Evolutionary conservation across 2,797 vertebrate genomes (phyloP).

Genomic region (Arnoldichthys spilopterus): DNA sequence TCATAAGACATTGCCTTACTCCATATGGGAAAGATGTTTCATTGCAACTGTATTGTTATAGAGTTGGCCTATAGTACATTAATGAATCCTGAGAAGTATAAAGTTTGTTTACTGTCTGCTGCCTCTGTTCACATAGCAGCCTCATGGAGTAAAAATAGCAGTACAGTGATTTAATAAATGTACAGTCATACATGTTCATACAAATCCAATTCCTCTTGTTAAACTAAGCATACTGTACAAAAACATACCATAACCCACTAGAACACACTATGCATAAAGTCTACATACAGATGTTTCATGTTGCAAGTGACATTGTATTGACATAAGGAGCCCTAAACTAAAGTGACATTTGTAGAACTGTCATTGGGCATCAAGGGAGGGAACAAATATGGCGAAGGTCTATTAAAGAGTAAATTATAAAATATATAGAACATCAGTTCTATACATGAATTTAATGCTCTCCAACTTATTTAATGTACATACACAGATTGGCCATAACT

Average conservation of each 20-base stretch:
- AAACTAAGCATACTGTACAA: too few relatives aligned
- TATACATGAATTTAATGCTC: too few relatives aligned
- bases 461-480: too few relatives aligned
- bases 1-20: constrained; percentile 33
- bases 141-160: constrained; percentile 21
- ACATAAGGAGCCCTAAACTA: not conserved
- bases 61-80: constrained; percentile 1
- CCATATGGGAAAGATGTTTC: constrained; percentile 23
- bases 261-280: not conserved
- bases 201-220: constrained; percentile 6
- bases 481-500: too few relatives aligned
- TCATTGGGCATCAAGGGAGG: too few relatives aligned
- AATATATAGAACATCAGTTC: too few relatives aligned
- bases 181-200: not conserved
- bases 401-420: too few relatives aligned
- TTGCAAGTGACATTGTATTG: too few relatives aligned
- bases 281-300: too few relatives aligned
- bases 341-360: too few relatives aligned
- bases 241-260: too few relatives aligned
- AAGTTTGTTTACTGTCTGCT: constrained; percentile 11
- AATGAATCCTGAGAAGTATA: not conserved
- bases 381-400: too few relatives aligned
- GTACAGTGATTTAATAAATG: constrained; percentile 17
- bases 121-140: not conserved
- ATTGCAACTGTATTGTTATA: constrained; percentile 12